phyloP scores from a whole-genome alignment of 1,140 invertebrate species.

The Paraescarpia echinospica region DNA sequence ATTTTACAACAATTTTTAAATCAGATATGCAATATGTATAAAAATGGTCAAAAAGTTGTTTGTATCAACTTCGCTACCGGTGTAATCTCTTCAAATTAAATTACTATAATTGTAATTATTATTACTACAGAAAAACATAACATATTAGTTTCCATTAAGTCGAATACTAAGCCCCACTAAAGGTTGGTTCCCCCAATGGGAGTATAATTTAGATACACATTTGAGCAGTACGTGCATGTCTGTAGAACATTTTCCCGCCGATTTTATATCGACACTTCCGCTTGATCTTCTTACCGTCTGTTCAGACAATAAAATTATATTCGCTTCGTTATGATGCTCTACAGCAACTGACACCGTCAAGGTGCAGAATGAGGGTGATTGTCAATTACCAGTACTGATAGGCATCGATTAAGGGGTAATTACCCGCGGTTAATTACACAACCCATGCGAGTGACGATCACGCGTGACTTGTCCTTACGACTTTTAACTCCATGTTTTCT shows the following conservation, averaged over 20 bases:
- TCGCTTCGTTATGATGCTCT: not conserved
- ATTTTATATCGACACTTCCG: not conserved
- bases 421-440: not conserved
- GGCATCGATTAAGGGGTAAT: not conserved
- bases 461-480: not conserved
- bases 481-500: not conserved
- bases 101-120: too few relatives aligned
- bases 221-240: not conserved
- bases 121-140: too few relatives aligned
- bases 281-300: not conserved
- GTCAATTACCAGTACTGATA: not conserved
- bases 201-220: not conserved
- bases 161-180: not conserved
- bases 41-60: too few relatives aligned
- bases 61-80: too few relatives aligned
- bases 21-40: too few relatives aligned
- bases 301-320: not conserved
- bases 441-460: not conserved
- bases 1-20: too few relatives aligned
- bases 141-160: not conserved
- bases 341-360: not conserved
- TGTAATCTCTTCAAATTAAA: too few relatives aligned
- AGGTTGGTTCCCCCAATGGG: not conserved
- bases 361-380: not conserved
- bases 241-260: not conserved